Base-by-base conservation (phyloP, 2,797 vertebrate species). In the Labroides dimidiatus region DNA sequence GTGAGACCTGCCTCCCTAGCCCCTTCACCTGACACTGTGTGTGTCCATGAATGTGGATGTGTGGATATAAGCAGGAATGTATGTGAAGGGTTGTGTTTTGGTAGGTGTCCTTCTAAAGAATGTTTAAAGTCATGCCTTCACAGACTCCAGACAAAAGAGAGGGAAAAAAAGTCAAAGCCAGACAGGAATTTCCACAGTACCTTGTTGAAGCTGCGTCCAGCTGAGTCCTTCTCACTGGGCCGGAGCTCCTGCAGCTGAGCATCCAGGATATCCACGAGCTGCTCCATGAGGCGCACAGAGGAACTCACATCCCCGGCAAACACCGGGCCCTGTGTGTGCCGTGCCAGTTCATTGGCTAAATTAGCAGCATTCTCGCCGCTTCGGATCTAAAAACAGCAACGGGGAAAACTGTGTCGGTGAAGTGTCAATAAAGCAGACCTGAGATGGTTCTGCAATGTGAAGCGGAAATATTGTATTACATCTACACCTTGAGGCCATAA, bases 131-230 rank as follows among this genome's bases (percentile, higher is more conserved):
- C 70, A 54, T 60, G 79, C 77, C 72, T 76, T 68, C 72, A 73
- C 52, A n/a, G 36, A 72, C 49, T 61, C 19, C 30, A 69, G 55
- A 59, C 54, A 73, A 74, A 71, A 63, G 2, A 42, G 43, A 55
- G 43, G 14, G 27, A n/a, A 58, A n/a, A 54, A 59, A 47, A 51
- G 59, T 80, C 61, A 64, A 51, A 41, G 64, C 59, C 58, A 57
- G 69, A 65, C 52, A 71, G 53, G 64, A 68, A 68, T 74, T 72
- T 49, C 71, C 73, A 79, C 75, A 62, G 76, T 94, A 99, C 98
- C 96, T 99, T 99, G 95, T 98, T 99, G 88, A 99, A 99, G 92
- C 97, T 99, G 87, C 97, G 95, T 69, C 98, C 97, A 39, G 96
- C 96, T 0, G 98, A 97, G 91, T 99, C 98, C 87, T 99, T 99